Conservation (phyloP, 2,888 invertebrate species). For the Ecliptopera silaceata region DNA sequence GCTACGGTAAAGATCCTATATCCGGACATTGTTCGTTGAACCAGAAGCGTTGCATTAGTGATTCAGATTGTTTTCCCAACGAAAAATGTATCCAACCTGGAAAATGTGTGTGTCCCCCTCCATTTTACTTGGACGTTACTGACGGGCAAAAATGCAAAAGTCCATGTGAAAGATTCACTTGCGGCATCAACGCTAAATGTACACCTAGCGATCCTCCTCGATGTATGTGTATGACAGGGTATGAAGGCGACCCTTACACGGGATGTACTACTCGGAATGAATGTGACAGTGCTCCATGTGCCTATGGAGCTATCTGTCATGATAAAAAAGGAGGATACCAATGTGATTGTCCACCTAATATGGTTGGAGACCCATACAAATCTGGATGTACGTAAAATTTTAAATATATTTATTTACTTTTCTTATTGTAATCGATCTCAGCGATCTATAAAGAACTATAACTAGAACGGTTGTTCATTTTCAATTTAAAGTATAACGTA, state of each 20-base stretch:
- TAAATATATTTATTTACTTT: neutral
- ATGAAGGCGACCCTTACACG: conserved; percentile 92
- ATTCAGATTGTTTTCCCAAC: conserved; percentile 92
- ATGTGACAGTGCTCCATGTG: conserved; percentile 92
- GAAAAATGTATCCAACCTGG: conserved; percentile 96
- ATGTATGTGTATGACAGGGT: conserved; percentile 94
- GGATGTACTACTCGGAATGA: conserved; percentile 94
- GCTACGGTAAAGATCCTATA: conserved; percentile 91
- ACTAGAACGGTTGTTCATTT: neutral
- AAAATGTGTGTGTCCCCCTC: conserved; percentile 95
- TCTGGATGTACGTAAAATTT: conserved; percentile 86
- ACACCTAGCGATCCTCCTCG: conserved; percentile 94
- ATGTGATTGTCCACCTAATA: conserved; percentile 92
- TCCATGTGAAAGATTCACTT: conserved; percentile 94
- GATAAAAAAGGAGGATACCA: conserved; percentile 93
- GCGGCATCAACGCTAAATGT: conserved; percentile 95
- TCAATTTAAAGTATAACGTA: too few species aligned
- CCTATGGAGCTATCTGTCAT: conserved; percentile 93
- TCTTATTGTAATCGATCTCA: too few species aligned
- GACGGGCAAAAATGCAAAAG: conserved; percentile 95
- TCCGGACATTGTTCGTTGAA: conserved; percentile 92
- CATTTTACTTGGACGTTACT: conserved; percentile 91
- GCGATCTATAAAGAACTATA: too few species aligned
- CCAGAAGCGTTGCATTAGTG: conserved; percentile 91
- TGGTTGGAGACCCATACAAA: conserved; percentile 93